Percentiles rank a stretch among this genome's conserved stretches.
Evolutionary conservation across 2,113 vertebrate species (phyloP).

Genomic region (Nerophis ophidion): DNA sequence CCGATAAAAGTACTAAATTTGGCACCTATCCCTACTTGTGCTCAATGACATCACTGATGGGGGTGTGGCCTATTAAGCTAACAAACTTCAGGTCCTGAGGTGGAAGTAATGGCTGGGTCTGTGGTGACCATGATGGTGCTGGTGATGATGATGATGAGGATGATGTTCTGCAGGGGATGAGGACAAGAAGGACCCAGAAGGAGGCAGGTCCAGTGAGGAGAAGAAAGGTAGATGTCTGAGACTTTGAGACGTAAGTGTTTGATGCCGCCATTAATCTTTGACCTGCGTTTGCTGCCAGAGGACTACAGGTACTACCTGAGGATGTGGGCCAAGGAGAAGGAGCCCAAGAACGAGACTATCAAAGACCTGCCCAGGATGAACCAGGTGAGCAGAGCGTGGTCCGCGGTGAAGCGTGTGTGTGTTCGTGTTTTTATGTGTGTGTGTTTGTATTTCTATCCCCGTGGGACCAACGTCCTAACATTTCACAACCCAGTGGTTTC

Average conservation of each 20-base stretch:
- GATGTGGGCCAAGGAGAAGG: constrained; percentile 92
- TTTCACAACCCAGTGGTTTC: no score
- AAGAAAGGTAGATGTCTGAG: constrained; percentile 69
- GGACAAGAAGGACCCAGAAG: constrained; percentile 37
- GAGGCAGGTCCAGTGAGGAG: constrained; percentile 66
- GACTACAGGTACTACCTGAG: constrained; percentile 92
- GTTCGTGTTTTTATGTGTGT: no score
- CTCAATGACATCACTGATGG: no score
- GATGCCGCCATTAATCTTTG: neutral
- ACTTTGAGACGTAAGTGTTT: neutral
- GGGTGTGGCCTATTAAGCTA: neutral
- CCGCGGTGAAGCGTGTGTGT: neutral
- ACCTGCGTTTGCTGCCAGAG: constrained; percentile 67
- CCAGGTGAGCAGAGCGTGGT: constrained; percentile 74
- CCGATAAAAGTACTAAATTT: no score
- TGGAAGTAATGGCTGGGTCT: neutral
- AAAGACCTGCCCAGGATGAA: constrained; percentile 96
- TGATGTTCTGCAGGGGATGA: constrained; percentile 62
- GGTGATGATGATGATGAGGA: neutral
- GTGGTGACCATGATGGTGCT: neutral
- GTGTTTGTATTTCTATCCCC: no score
- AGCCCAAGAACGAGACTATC: constrained; percentile 86
- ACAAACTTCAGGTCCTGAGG: neutral
- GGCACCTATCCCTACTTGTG: no score
- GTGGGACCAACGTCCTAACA: no score